These are phyloP conservation scores for Halcyon badia DNA, from an alignment of 2,797 vertebrate genomes.

Conservation along the genomic window DNA sequence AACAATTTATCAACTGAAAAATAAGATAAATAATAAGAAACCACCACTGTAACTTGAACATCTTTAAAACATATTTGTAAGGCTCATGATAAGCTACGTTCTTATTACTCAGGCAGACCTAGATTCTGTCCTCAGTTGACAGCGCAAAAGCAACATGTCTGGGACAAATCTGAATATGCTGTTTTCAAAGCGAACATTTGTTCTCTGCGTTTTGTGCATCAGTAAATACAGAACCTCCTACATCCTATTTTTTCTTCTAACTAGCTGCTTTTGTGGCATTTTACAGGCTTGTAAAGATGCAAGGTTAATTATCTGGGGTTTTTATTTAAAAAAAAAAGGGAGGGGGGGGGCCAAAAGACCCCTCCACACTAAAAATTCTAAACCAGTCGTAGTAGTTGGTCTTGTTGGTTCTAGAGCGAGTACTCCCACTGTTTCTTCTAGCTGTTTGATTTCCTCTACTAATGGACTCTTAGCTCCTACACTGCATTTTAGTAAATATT, in stretches of 20 bases:
- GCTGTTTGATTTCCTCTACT: neutral
- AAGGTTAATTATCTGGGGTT: neutral
- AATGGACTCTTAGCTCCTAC: neutral
- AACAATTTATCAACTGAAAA: neutral
- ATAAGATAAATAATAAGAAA: neutral
- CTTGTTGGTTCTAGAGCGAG: neutral
- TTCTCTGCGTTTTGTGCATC: neutral
- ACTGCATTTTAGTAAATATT: neutral
- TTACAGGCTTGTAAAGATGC: neutral
- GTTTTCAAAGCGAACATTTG: neutral
- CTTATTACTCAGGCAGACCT: neutral
- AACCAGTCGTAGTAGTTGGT: neutral
- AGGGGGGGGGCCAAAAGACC: rapidly evolving
- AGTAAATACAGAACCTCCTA: neutral
- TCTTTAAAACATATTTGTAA: neutral
- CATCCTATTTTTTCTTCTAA: neutral
- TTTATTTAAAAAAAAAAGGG: too few species aligned
- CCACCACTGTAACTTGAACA: neutral
- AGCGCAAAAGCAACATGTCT: neutral
- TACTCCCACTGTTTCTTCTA: neutral
- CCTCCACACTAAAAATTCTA: neutral
- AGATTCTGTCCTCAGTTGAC: neutral
- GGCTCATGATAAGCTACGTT: neutral
- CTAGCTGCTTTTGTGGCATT: neutral
- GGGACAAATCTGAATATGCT: neutral